phyloP scores from a whole-genome alignment of 2,113 vertebrate species.

The Clarias macrocephalus region DNA sequence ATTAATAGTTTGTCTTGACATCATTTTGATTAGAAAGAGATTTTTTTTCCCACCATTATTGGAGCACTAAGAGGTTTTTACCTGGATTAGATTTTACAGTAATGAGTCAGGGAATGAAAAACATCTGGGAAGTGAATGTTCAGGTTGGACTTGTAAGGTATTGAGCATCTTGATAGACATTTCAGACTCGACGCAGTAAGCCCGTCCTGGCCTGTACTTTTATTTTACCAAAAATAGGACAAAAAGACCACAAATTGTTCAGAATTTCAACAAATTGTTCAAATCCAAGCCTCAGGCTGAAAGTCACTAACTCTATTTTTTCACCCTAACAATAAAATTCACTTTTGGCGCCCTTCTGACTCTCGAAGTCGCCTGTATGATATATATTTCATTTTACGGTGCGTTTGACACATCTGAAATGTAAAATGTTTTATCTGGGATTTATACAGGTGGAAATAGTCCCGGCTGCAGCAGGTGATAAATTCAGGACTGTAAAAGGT shows the following conservation, averaged over 20 bases:
- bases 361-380: slow-evolving; percentile 21
- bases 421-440: slow-evolving; percentile 45
- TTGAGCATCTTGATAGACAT: not conserved
- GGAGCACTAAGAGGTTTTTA: not conserved
- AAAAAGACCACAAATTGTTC: not conserved
- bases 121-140: not conserved
- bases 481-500: slow-evolving; percentile 39
- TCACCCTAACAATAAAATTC: slow-evolving; percentile 38
- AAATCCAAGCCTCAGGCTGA: slow-evolving; percentile 37
- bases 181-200: not conserved
- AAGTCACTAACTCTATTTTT: slow-evolving; percentile 25
- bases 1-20: not conserved
- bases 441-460: slow-evolving; percentile 43
- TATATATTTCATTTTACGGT: slow-evolving; percentile 45
- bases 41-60: not conserved
- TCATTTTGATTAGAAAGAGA: not conserved
- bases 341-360: slow-evolving; percentile 12
- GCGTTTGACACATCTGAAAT: slow-evolving; percentile 47
- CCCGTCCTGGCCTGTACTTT: not conserved
- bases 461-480: slow-evolving; percentile 32
- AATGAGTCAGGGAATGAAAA: not conserved
- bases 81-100: not conserved
- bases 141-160: not conserved
- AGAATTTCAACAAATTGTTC: slow-evolving; percentile 33
- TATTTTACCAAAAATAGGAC: not conserved